These are phyloP conservation scores for Rafetus swinhoei DNA, from an alignment of 2,113 vertebrate species.

Conservation along the genomic window DNA sequence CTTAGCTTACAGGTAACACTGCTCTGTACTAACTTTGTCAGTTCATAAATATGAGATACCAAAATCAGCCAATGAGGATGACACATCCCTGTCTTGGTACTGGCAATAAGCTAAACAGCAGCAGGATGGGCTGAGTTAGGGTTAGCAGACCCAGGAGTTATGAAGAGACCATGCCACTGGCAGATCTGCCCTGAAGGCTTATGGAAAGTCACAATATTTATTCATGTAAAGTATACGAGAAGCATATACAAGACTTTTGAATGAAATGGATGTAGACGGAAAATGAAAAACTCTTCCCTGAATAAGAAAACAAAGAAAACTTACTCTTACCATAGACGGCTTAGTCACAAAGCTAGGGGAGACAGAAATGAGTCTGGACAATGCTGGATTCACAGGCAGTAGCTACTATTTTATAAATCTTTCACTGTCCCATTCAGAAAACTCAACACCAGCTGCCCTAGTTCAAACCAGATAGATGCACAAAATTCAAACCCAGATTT, in stretches of 20 bases:
- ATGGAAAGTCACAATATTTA: neutral
- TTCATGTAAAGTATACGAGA: neutral
- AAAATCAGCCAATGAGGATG: neutral
- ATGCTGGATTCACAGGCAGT: neutral
- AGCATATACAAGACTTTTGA: neutral
- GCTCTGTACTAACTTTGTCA: neutral
- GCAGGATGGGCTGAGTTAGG: neutral
- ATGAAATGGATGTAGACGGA: neutral
- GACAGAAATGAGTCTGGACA: neutral
- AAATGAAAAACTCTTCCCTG: neutral
- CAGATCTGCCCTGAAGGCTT: neutral
- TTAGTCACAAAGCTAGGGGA: neutral
- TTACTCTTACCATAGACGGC: neutral
- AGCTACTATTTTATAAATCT: neutral
- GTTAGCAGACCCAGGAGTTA: neutral
- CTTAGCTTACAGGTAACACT: too few species aligned
- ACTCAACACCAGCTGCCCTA: rapidly evolving
- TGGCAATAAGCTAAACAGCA: neutral
- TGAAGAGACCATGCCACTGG: neutral
- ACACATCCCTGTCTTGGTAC: neutral
- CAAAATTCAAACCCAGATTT: rapidly evolving
- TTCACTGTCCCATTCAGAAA: neutral
- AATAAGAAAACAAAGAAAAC: neutral
- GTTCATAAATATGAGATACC: neutral
- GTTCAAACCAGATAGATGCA: neutral